Evolutionary conservation across 2,113 vertebrate genomes (phyloP).

Genomic region (Corythornis vintsioides): DNA sequence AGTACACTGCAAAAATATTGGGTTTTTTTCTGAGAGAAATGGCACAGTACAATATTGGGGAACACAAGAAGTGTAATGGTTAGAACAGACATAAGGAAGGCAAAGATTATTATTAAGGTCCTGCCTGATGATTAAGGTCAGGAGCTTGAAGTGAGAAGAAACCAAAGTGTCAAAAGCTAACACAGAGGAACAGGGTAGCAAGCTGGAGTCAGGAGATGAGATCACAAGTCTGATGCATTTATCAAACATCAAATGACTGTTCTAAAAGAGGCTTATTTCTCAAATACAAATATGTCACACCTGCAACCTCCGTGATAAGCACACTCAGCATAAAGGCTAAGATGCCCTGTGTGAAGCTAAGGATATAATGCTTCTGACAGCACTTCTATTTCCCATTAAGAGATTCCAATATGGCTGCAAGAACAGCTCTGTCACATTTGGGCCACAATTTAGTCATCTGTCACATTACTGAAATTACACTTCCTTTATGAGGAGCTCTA

Average conservation of each 20-base stretch:
- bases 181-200: neutral
- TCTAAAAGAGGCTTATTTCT: neutral
- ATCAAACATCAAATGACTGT: neutral
- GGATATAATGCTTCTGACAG: neutral
- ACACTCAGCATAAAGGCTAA: neutral
- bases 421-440: neutral
- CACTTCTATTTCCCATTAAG: neutral
- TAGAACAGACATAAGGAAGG: neutral
- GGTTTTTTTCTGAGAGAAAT: neutral
- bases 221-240: neutral
- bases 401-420: neutral
- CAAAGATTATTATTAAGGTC: neutral
- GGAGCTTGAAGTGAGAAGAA: neutral
- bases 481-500: neutral
- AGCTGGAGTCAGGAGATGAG: neutral
- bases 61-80: neutral
- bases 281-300: neutral
- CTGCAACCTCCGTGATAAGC: neutral
- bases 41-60: neutral
- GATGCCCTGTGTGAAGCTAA: neutral
- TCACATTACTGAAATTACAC: neutral
- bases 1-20: neutral
- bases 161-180: neutral
- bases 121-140: neutral
- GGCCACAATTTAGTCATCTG: neutral